These are phyloP conservation scores for Elephas maximus DNA, from an alignment of 2,113 vertebrate species.

Conservation along the genomic window DNA sequence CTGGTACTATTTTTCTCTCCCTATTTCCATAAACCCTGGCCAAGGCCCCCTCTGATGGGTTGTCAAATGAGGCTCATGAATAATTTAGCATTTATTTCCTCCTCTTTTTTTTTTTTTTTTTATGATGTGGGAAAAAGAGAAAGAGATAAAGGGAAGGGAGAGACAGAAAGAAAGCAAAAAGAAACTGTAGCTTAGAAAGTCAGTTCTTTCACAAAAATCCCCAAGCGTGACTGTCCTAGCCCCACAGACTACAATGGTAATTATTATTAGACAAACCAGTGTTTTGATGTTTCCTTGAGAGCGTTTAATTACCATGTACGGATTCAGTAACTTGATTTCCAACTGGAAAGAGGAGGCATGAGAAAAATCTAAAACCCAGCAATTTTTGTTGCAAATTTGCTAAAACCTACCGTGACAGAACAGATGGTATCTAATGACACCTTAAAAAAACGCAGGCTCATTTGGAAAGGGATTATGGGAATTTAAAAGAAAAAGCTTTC, in stretches of 20 bases:
- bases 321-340: constrained; percentile 58
- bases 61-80: constrained; percentile 85
- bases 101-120: background rate
- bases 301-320: constrained; percentile 40
- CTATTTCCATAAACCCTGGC: constrained; percentile 48
- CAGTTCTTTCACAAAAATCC: constrained; percentile 63
- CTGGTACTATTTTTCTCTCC: constrained; percentile 73
- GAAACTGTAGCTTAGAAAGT: background rate
- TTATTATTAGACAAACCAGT: constrained; percentile 56
- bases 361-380: background rate
- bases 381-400: constrained; percentile 36
- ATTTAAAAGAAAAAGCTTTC: constrained; percentile 37
- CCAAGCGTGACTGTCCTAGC: background rate
- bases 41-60: constrained; percentile 78
- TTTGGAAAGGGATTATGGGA: constrained; percentile 62
- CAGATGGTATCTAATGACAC: constrained; percentile 51
- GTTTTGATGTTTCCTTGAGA: constrained; percentile 1
- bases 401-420: constrained; percentile 58
- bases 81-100: constrained; percentile 82
- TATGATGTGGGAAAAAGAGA: constrained; percentile 60
- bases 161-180: background rate
- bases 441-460: background rate
- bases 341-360: constrained; percentile 15
- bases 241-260: background rate
- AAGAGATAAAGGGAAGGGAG: background rate